Evolutionary conservation across 2,113 vertebrate genomes (phyloP).

Genomic region (Ciconia maguari): DNA sequence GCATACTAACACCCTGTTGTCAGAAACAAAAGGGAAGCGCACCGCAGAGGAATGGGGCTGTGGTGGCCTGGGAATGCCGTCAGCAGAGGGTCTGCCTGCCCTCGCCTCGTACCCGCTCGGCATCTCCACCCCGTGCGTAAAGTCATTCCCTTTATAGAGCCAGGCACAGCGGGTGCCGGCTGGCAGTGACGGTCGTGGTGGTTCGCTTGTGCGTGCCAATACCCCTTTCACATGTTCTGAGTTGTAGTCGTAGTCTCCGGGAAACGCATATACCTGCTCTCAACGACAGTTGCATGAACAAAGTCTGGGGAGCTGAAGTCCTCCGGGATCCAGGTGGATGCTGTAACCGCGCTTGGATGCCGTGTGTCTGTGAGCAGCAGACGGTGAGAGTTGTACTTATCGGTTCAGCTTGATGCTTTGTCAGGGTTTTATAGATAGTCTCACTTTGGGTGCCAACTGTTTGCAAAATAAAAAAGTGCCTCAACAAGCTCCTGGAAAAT

Average conservation of each 20-base stretch:
- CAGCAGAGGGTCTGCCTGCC: neutral
- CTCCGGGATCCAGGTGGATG: neutral
- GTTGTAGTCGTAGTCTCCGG: accelerated
- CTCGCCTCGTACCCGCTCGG: neutral
- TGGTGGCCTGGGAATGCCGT: neutral
- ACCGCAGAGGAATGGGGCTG: neutral
- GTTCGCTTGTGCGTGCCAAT: accelerated
- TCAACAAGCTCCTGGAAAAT: neutral
- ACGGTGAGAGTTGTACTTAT: neutral
- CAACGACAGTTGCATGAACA: accelerated
- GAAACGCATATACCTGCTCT: accelerated
- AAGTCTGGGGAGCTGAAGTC: neutral
- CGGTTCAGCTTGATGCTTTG: neutral
- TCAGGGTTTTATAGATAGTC: neutral
- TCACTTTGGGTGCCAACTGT: neutral
- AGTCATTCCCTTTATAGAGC: accelerated
- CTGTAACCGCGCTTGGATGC: neutral
- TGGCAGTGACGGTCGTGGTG: accelerated
- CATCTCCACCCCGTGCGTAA: too few species aligned
- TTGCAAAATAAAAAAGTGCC: neutral
- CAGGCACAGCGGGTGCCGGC: accelerated
- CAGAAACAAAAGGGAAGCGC: neutral
- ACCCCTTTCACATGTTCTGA: accelerated
- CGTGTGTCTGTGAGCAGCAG: accelerated
- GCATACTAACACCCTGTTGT: neutral